Evolutionary conservation across 2,888 invertebrate species (phyloP).

Genomic region (Chaetogeoica ovagalla): DNA sequence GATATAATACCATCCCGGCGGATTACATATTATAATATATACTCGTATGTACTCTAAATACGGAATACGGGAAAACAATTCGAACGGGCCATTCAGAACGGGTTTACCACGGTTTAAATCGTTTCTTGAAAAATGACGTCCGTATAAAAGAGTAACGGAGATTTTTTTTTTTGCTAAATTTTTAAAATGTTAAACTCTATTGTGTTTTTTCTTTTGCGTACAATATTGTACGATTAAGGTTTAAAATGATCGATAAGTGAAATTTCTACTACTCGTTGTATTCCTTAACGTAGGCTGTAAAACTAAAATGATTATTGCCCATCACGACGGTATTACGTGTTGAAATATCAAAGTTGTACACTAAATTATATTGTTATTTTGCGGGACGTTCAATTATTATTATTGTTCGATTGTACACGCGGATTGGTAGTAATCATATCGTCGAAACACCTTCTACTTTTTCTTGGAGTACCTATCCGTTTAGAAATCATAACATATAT

Average conservation of each 20-base stretch:
- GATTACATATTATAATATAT: too few relatives aligned
- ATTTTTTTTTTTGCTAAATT: background rate
- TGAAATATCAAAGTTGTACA: too few relatives aligned
- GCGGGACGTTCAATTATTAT: background rate
- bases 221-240: background rate
- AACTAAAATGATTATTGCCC: too few relatives aligned
- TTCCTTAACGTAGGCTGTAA: too few relatives aligned
- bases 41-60: background rate
- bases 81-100: background rate
- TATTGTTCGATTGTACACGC: background rate
- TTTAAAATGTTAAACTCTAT: background rate
- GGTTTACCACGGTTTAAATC: background rate
- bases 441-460: background rate
- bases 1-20: background rate
- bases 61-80: background rate
- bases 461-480: too few relatives aligned
- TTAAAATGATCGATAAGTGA: background rate
- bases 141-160: background rate
- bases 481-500: background rate
- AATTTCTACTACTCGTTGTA: background rate
- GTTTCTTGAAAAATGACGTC: background rate
- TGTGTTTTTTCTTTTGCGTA: background rate
- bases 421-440: background rate
- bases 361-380: too few relatives aligned
- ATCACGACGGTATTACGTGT: too few relatives aligned